phyloP scores from a whole-genome alignment of 1,140 invertebrate species.

The Solenopsis fugax region DNA sequence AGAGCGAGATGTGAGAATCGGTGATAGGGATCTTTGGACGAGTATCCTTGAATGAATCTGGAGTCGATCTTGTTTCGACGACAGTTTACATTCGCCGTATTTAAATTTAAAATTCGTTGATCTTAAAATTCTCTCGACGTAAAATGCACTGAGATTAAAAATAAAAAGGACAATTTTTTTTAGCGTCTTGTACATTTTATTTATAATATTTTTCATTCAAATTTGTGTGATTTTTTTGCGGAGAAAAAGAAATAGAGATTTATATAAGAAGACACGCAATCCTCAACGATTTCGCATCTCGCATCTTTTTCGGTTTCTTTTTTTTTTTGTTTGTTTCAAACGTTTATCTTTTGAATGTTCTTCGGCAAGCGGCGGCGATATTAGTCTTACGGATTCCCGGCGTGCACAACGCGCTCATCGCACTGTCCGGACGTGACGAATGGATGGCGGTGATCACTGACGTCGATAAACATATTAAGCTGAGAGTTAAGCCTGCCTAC shows the following conservation, averaged over 20 bases:
- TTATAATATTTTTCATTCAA: neutral
- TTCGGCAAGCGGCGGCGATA: conserved; percentile 6
- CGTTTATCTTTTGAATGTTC: conserved; percentile 48
- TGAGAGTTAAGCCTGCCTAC: conserved; percentile 67
- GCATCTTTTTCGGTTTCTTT: neutral
- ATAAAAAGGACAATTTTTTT: neutral
- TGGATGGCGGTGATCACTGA: conserved; percentile 63
- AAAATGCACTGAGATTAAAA: neutral
- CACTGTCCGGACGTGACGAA: conserved; percentile 70
- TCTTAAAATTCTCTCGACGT: neutral
- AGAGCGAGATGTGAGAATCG: conserved; percentile 30
- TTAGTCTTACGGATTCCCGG: conserved; percentile 2
- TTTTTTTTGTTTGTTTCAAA: neutral
- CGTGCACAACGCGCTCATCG: conserved; percentile 59
- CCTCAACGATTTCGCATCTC: neutral
- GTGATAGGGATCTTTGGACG: conserved; percentile 1
- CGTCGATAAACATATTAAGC: conserved; percentile 74
- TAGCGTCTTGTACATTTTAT: neutral
- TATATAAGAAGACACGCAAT: neutral
- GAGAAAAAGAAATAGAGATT: neutral
- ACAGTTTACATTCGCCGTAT: neutral
- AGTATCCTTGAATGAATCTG: conserved; percentile 28
- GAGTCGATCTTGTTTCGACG: neutral
- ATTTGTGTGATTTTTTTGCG: conserved; percentile 22
- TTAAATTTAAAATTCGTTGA: neutral